Conservation (phyloP, 2,888 invertebrate species). For the Chrysopilus asiliformis region DNA sequence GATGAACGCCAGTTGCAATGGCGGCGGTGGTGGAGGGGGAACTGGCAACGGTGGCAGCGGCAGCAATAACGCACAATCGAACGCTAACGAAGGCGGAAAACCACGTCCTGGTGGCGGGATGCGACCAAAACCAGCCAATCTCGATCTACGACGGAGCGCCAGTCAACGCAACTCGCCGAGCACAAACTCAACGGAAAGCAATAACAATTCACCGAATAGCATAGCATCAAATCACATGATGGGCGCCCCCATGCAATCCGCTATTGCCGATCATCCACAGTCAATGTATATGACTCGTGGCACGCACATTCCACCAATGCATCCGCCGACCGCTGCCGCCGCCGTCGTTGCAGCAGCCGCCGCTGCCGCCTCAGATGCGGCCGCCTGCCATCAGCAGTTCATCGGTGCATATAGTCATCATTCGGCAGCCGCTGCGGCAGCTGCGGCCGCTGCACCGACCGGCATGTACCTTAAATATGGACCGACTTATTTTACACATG, state of each 20-base stretch:
- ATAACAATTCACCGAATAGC: constrained; percentile 36
- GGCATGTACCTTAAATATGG: constrained; percentile 37
- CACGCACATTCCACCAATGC: constrained; percentile 33
- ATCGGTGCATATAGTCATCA: constrained; percentile 41
- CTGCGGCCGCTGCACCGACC: constrained; percentile 27
- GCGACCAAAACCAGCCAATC: constrained; percentile 27
- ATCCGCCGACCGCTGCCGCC: constrained; percentile 21
- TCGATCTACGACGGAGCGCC: constrained; percentile 28
- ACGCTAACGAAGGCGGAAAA: constrained; percentile 2
- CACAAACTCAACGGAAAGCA: constrained; percentile 34
- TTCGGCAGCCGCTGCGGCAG: constrained; percentile 25
- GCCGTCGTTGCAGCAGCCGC: constrained; percentile 25
- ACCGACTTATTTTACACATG: constrained; percentile 35
- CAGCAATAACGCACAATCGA: constrained; percentile 7
- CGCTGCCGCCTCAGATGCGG: constrained; percentile 26
- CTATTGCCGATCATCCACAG: constrained; percentile 17
- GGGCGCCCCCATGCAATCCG: constrained; percentile 4
- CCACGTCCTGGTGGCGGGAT: constrained; percentile 11
- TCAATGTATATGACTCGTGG: constrained; percentile 29
- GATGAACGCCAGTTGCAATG: constrained; percentile 16
- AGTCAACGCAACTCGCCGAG: constrained; percentile 36
- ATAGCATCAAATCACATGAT: constrained; percentile 22
- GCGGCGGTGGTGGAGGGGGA: constrained; percentile 8
- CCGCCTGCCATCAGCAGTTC: constrained; percentile 34
- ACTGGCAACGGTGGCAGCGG: constrained; percentile 14